phyloP scores from a whole-genome alignment of 2,113 vertebrate genomes.

The Bagarius yarrelli region DNA sequence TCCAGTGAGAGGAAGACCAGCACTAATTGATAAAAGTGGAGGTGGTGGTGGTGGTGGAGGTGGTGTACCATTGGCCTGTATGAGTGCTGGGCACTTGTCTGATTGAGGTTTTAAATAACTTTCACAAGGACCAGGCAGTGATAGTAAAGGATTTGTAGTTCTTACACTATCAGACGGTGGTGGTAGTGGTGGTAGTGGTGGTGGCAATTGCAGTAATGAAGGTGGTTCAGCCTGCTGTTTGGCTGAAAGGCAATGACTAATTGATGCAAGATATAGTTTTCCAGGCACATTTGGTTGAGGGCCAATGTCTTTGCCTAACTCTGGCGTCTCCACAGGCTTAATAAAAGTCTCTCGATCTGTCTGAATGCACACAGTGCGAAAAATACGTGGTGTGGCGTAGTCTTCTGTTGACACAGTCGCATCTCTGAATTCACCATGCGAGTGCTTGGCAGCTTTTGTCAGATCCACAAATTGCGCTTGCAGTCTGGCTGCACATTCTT shows the following conservation, averaged over 20 bases:
- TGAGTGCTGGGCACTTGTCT: not conserved
- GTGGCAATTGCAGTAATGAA: conserved; percentile 41
- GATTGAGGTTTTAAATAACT: conserved; percentile 3
- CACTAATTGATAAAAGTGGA: conserved; percentile 12
- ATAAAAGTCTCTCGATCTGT: conserved; percentile 89
- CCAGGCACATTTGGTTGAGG: conserved; percentile 73
- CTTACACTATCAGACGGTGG: conserved; percentile 55
- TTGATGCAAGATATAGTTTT: conserved; percentile 79
- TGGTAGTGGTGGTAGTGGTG: conserved; percentile 41
- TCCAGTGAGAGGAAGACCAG: conserved; percentile 56
- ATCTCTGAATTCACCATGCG: conserved; percentile 73
- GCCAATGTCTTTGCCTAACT: conserved; percentile 60
- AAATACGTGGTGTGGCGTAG: conserved; percentile 70
- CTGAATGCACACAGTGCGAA: conserved; percentile 84
- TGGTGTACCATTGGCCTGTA: conserved; percentile 37
- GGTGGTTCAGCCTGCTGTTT: conserved; percentile 63
- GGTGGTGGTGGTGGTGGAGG: conserved; percentile 46
- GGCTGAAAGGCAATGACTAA: conserved; percentile 70
- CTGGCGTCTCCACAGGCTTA: conserved; percentile 72
- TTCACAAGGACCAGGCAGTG: conserved; percentile 13
- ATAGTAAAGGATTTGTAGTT: conserved; percentile 7
- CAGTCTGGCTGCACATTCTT: conserved; percentile 71
- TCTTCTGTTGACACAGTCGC: conserved; percentile 81
- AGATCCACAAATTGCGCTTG: conserved; percentile 73
- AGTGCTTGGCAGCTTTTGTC: conserved; percentile 60